Evolutionary conservation across 2,797 vertebrate genomes (phyloP).

Genomic region (Sebastolobus alascanus): DNA sequence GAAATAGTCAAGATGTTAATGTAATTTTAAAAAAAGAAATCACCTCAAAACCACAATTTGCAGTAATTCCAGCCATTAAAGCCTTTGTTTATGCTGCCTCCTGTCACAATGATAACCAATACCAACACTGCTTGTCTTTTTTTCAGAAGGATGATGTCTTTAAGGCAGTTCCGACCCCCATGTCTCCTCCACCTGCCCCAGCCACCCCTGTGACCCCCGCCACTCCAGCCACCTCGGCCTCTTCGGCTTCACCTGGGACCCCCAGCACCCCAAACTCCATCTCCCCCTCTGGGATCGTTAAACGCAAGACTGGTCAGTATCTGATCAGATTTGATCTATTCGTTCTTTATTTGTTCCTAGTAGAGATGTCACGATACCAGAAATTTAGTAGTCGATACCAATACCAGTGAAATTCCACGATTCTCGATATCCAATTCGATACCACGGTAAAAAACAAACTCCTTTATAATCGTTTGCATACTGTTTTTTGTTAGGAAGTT

Average conservation of each 20-base stretch:
- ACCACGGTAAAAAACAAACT: too few species aligned
- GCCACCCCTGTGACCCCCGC: constrained; percentile 65
- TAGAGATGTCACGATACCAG: too few species aligned
- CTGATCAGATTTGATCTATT: neutral
- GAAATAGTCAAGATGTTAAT: neutral
- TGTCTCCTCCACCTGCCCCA: constrained; percentile 65
- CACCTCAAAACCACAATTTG: neutral
- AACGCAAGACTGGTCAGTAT: constrained; percentile 89
- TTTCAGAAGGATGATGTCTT: constrained; percentile 57
- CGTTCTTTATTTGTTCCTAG: too few species aligned
- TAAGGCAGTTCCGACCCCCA: constrained; percentile 59
- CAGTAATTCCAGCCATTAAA: neutral
- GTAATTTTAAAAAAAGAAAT: neutral
- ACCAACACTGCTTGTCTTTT: constrained; percentile 1
- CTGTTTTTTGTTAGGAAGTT: too few species aligned
- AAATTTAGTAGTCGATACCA: too few species aligned
- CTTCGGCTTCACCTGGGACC: constrained; percentile 68
- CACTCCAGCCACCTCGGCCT: constrained; percentile 62
- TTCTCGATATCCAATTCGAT: too few species aligned
- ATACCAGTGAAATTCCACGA: too few species aligned
- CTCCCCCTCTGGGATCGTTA: constrained; percentile 82
- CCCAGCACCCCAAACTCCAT: constrained; percentile 71
- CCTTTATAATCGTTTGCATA: too few species aligned
- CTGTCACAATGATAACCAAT: neutral
- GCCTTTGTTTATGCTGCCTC: neutral